phyloP scores from a whole-genome alignment of 2,113 vertebrate species.

The Nicator chloris region DNA sequence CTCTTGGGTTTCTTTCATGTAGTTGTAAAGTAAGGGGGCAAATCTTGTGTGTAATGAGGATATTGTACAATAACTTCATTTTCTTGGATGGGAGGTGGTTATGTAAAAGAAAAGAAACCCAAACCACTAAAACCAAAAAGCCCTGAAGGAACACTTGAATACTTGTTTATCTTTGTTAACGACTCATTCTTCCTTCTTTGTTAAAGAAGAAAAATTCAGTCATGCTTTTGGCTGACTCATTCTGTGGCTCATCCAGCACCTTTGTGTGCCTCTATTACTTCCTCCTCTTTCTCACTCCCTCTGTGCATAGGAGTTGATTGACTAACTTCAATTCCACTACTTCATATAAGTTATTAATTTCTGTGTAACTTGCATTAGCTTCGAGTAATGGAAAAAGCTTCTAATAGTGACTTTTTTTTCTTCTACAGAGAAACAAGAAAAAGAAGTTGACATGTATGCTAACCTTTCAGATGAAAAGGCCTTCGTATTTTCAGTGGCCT shows the following conservation, averaged over 20 bases:
- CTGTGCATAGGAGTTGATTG: background rate
- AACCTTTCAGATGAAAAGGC: slow-evolving; percentile 97
- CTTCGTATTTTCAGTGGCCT: slow-evolving; percentile 96
- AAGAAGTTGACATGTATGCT: slow-evolving; percentile 96
- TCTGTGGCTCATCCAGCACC: background rate
- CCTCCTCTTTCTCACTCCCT: background rate
- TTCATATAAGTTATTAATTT: background rate
- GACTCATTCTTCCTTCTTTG: background rate
- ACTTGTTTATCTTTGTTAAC: background rate
- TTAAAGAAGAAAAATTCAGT: background rate
- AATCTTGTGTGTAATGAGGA: background rate
- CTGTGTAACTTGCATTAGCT: background rate
- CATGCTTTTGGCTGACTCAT: slow-evolving; percentile 30
- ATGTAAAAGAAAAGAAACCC: background rate
- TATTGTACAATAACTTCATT: background rate
- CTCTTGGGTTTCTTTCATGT: background rate
- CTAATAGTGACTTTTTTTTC: slow-evolving; percentile 64
- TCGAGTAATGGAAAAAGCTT: background rate
- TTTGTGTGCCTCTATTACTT: background rate
- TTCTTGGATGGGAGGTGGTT: background rate
- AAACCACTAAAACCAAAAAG: background rate
- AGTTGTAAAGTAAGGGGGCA: background rate
- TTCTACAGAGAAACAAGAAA: slow-evolving; percentile 94
- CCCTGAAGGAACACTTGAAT: background rate
- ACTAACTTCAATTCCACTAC: background rate